Conservation (phyloP, 2,797 vertebrate species). For the Rhabdomys pumilio region DNA sequence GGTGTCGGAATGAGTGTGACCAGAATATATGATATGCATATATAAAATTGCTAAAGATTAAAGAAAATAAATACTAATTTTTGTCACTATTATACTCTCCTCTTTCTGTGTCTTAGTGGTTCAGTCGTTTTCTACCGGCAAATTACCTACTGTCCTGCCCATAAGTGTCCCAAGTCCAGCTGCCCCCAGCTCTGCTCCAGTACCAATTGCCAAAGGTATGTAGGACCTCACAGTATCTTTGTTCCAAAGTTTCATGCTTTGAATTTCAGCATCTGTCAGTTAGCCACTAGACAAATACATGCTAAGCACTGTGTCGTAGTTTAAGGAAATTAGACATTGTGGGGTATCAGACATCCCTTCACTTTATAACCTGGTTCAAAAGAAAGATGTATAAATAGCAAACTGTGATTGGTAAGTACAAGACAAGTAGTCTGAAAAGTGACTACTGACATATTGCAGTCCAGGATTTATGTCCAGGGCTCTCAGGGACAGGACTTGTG, state of each 20-base stretch:
- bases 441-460: background rate
- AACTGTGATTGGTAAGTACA: background rate
- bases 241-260: constrained; percentile 8
- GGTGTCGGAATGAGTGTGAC: background rate
- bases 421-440: background rate
- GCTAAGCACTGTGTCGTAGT: background rate
- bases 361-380: constrained; percentile 31
- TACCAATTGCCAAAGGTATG: constrained; percentile 89
- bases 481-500: background rate
- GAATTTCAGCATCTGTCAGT: constrained; percentile 41
- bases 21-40: background rate
- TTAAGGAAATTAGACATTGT: background rate
- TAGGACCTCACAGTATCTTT: background rate
- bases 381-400: background rate
- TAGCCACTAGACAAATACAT: background rate
- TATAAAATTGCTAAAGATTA: background rate
- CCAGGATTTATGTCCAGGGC: background rate
- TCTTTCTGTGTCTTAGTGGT: constrained; percentile 88
- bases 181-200: constrained; percentile 81
- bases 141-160: constrained; percentile 90
- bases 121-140: constrained; percentile 91
- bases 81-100: background rate
- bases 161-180: constrained; percentile 82
- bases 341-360: background rate
- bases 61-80: background rate